Percentiles rank a stretch among this genome's conserved stretches.
Evolutionary conservation across 2,797 vertebrate genomes (phyloP).

Genomic region (Poeciliopsis turneri): DNA sequence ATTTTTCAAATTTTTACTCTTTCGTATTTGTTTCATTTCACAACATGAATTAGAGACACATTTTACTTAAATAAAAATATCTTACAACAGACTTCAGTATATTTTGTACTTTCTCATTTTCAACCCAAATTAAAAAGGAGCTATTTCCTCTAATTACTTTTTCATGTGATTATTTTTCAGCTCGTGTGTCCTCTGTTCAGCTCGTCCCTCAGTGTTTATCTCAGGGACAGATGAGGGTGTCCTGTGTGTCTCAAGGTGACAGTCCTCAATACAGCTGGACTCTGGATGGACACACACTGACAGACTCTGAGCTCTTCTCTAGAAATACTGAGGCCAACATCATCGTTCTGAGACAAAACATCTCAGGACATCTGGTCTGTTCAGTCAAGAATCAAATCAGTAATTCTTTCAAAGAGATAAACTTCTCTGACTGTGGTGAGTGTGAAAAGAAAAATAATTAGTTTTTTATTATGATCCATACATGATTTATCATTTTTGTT

Average conservation of each 20-base stretch:
- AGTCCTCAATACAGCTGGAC: conserved; percentile 63
- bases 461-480: neutral
- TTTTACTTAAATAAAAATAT: neutral
- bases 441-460: neutral
- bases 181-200: conserved; percentile 22
- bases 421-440: conserved; percentile 45
- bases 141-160: neutral
- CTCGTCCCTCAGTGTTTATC: conserved; percentile 11
- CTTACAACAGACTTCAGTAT: neutral
- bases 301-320: conserved; percentile 33
- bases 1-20: neutral
- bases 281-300: conserved; percentile 56
- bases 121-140: neutral
- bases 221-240: conserved; percentile 31
- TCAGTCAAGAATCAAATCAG: conserved; percentile 44
- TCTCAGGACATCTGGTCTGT: conserved; percentile 49
- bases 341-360: conserved; percentile 47
- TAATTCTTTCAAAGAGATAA: accelerated
- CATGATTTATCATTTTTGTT: neutral
- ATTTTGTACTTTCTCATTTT: neutral
- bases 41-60: neutral
- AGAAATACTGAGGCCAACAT: conserved; percentile 12
- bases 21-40: neutral
- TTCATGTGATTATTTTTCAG: conserved; percentile 9
- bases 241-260: conserved; percentile 58